Conservation (phyloP, 1,140 invertebrate species). For the Notospermus geniculatus region DNA sequence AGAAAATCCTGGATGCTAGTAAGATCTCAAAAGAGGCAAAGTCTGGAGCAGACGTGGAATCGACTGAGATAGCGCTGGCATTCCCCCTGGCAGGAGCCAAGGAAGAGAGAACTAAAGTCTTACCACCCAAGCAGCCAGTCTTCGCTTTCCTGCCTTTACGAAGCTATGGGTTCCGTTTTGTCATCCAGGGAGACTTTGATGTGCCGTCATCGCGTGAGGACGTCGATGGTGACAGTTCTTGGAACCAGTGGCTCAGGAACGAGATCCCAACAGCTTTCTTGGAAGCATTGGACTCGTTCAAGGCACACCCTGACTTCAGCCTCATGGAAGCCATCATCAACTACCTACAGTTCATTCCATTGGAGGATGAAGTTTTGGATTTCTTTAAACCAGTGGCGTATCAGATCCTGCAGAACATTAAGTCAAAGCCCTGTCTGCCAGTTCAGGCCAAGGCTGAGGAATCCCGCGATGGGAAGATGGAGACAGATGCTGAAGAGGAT, state of each 20-base stretch:
- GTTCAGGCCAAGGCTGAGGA: constrained; percentile 26
- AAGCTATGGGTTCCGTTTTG: constrained; percentile 53
- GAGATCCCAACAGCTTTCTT: constrained; percentile 51
- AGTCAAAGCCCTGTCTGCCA: constrained; percentile 45
- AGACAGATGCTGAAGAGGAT: no score
- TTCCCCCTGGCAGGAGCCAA: constrained; percentile 36
- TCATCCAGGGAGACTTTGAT: constrained; percentile 55
- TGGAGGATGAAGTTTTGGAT: constrained; percentile 52
- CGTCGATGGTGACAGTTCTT: constrained; percentile 50
- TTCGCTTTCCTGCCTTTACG: constrained; percentile 54
- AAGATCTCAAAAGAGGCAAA: constrained; percentile 37
- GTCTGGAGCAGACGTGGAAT: constrained; percentile 50
- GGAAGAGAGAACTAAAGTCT: not conserved
- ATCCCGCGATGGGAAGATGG: no score
- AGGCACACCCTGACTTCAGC: constrained; percentile 26
- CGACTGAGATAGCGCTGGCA: constrained; percentile 53
- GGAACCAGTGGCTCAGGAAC: constrained; percentile 54
- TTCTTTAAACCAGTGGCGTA: constrained; percentile 52
- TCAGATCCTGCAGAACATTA: constrained; percentile 44
- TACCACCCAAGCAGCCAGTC: constrained; percentile 34
- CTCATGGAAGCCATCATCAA: constrained; percentile 34
- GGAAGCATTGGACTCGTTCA: constrained; percentile 47
- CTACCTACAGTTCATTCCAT: constrained; percentile 50
- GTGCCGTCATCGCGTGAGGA: constrained; percentile 54
- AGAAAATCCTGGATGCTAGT: constrained; percentile 45